A percentile compares a stretch with the other conserved stretches of the same genome.
phyloP scores from a whole-genome alignment of 35 echinoderm and acorn worm genomes.

The Amphiura filiformis region DNA sequence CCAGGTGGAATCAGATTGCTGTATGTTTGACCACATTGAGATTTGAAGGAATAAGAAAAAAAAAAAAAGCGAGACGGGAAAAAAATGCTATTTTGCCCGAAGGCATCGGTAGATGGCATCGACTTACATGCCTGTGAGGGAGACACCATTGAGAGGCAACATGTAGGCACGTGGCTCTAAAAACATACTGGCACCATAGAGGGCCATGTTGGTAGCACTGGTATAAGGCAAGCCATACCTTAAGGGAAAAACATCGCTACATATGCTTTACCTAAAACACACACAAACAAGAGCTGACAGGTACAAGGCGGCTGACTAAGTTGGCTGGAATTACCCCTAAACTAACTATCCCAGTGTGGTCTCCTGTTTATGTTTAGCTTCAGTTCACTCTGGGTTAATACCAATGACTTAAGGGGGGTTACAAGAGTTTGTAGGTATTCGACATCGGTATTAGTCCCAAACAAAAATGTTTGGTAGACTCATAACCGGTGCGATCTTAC shows the following conservation, averaged over 20 bases:
- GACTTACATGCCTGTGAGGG: not conserved
- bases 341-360: not conserved
- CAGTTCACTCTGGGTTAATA: not conserved
- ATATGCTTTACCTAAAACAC: not conserved
- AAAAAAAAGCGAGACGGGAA: not conserved
- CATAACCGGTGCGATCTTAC: too few relatives aligned
- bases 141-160: not conserved
- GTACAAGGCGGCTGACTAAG: not conserved
- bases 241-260: not conserved
- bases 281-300: not conserved
- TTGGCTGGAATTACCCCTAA: not conserved
- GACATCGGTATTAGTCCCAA: too few relatives aligned
- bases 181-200: not conserved
- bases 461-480: too few relatives aligned
- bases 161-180: not conserved
- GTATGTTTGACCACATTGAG: constrained; percentile 6
- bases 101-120: not conserved
- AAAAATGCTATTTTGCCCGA: not conserved
- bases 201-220: not conserved
- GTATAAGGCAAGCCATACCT: too few relatives aligned
- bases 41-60: not conserved
- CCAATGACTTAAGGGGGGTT: not conserved
- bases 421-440: not conserved
- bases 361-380: not conserved
- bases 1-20: not conserved